Evolutionary conservation across 2,888 invertebrate species (phyloP), one percentile per base, ranked within the genome.

Genomic region (Sarcophaga carnaria): DNA sequence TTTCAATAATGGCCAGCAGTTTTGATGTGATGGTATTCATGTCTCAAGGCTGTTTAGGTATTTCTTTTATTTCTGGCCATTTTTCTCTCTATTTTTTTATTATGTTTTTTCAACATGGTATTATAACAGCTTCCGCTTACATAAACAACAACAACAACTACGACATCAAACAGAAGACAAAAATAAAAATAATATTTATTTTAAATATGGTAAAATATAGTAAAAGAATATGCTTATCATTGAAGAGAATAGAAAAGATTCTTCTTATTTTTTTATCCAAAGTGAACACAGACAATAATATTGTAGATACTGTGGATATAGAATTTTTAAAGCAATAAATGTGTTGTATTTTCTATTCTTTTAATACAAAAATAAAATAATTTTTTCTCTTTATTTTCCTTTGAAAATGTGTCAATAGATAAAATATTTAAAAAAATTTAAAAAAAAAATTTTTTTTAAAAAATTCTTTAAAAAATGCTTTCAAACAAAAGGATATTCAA

Each of bases 81-180:
- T 37, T 37, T 37, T 37, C 37, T 14, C 2, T 2, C 1, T 20
- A 12, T 64, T 25, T 67, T 37, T 67, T 67, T 45, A 37, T 67
- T 20, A 10, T 67, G n/a, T 22, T 59, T 69, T 54, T 77, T 14
- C 5, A 25, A 22, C 67, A 83, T 22, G 69, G 63, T 49, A 77
- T 77, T 77, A 80, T 72, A 83, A 86, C 86, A 86, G 79, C 71
- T 86, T 85, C 67, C 62, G 71, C 63, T 70, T 74, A 69, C 70
- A 67, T 69, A 22, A 83, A 67, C 59, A 54, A 14, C 54, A 54
- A 17, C 54, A 54, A 77, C 27, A 83, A 67, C 0, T 4, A 54
- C 54, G 17, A 54, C 14, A 54, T 54, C 2, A 70, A 6, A 63
- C n/a, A 64, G 22, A 12, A 64, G 25, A 22, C 12, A 37, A 37